Base-by-base conservation (phyloP, 2,797 vertebrate genomes). In the Sebastes iracundus region DNA sequence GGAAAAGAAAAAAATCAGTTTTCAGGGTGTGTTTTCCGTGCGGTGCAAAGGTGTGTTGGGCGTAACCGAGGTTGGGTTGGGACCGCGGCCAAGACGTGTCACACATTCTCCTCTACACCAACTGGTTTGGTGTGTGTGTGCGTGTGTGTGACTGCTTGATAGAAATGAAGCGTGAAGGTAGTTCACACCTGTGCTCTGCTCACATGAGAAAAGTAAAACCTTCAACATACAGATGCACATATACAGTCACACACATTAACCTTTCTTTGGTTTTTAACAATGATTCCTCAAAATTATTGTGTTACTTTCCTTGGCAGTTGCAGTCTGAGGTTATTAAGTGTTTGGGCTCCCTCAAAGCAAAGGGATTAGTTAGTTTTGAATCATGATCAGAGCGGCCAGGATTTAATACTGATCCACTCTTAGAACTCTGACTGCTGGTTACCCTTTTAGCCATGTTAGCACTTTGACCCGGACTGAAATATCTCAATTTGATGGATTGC, bases 121-220 rank as follows among this genome's bases (percentile, higher is more conserved):
- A 88, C 87, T 84, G 79, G 82, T 90, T 89, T 91, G n/a, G 38
- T 22, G 77, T 42, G 59, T 71, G 49, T 67, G 55, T 63, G 60
- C 52, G 65, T n/a, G 30, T 55, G 56, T 28, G 56, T 59, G 35
- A 49, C 33, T 42, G 79, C 32, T 79, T 8, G 23, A 20, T 20
- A 28, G 12, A 58, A 63, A 35, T 58, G 20, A 56, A 42, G n/a
- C 13, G 0, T 28, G n/a, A 60, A 46, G 6, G 6, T 4, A 4
- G 27, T 68, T 46, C 25, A 35, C 6, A 16, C 14, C 20, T 61
- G 65, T 28, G 25, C 22, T 6, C 7, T 16, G 3, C 30, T 62
- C 42, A 59, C 69, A 59, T 74, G 18, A 56, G 25, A 61, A 72
- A 23, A 56, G 35, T 53, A 14, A 71, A 62, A 75, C 27, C 27